Evolutionary conservation across 2,888 invertebrate genomes (phyloP).

Genomic region (Frankliniella fusca): DNA sequence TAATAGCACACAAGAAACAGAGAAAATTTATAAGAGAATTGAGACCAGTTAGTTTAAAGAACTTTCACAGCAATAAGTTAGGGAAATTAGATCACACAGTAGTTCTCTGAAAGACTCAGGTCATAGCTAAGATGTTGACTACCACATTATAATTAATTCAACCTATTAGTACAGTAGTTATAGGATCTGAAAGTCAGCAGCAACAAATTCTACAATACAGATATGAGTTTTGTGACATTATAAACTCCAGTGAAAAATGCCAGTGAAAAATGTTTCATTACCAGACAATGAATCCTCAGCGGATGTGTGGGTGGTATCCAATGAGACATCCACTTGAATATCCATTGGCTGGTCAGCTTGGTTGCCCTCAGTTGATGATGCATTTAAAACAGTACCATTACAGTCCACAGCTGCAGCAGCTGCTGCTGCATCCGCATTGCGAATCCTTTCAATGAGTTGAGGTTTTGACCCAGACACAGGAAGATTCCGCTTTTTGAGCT

Average conservation of each 20-base stretch:
- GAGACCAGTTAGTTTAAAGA: not conserved
- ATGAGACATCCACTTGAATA: slow-evolving; percentile 1
- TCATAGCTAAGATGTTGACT: no score
- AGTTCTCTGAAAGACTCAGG: not conserved
- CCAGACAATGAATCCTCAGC: slow-evolving; percentile 14
- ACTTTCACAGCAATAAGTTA: not conserved
- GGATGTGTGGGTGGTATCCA: slow-evolving; percentile 1
- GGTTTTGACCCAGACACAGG: slow-evolving; percentile 96
- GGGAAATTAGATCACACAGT: not conserved
- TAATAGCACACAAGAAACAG: not conserved
- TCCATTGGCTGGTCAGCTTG: slow-evolving; percentile 2
- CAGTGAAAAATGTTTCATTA: not conserved
- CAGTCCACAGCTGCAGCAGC: not conserved
- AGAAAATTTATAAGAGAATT: not conserved
- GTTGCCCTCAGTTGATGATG: not conserved
- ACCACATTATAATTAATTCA: no score
- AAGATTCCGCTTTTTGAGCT: slow-evolving; percentile 86
- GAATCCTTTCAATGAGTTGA: slow-evolving; percentile 77
- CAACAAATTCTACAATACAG: no score
- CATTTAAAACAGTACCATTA: not conserved
- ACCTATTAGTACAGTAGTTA: no score
- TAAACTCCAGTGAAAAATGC: not conserved
- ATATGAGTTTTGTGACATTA: no score
- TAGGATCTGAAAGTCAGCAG: no score
- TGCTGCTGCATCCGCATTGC: not conserved